These are phyloP conservation scores for Ochropleura plecta DNA, from an alignment of 2,888 invertebrate species.

Conservation along the genomic window DNA sequence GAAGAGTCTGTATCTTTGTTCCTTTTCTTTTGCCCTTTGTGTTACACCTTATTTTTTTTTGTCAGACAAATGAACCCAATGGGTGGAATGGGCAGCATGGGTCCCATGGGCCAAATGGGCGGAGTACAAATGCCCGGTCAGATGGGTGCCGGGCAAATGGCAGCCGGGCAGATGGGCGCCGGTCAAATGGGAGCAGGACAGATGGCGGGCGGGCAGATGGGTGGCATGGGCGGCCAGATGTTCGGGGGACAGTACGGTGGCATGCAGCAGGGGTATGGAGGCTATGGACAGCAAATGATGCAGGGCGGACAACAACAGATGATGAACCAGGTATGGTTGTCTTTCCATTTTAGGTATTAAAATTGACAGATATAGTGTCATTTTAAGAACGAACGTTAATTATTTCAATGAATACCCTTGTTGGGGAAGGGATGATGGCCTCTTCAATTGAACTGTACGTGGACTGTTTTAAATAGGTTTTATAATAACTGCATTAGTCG, in stretches of 20 bases:
- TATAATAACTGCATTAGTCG: no score
- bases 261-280: constrained; percentile 91
- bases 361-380: no score
- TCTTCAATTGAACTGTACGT: no score
- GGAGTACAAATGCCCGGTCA: constrained; percentile 82
- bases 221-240: constrained; percentile 90
- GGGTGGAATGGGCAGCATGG: constrained; percentile 79
- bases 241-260: constrained; percentile 91
- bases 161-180: constrained; percentile 79
- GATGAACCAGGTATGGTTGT: constrained; percentile 84
- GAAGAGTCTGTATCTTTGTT: no score
- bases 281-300: constrained; percentile 89
- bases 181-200: constrained; percentile 84
- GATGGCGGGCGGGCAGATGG: constrained; percentile 86
- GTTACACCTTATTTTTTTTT: no score
- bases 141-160: constrained; percentile 84
- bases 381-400: not conserved
- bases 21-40: no score
- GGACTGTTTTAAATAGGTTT: no score
- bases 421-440: no score
- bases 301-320: constrained; percentile 89
- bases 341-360: not conserved
- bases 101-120: constrained; percentile 87
- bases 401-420: not conserved
- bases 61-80: constrained; percentile 88